phyloP scores from a whole-genome alignment of 2,113 vertebrate species.

The Camelus dromedarius region DNA sequence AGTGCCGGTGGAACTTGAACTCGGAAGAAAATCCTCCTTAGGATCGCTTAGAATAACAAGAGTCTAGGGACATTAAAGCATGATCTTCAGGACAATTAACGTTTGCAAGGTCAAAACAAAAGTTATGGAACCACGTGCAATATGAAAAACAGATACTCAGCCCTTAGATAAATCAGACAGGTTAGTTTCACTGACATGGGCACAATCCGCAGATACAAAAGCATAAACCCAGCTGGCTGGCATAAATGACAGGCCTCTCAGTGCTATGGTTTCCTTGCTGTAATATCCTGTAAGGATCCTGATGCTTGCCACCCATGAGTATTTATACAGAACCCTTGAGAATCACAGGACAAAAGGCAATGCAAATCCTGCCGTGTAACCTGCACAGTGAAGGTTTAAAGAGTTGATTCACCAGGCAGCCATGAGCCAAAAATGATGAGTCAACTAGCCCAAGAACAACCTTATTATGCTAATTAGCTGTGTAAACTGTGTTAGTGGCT shows the following conservation, averaged over 20 bases:
- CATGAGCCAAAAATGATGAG: neutral
- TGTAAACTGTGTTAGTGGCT: neutral
- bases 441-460: neutral
- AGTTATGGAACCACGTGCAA: neutral
- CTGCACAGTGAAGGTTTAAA: neutral
- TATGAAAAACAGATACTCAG: neutral
- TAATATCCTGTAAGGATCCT: neutral
- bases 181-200: neutral
- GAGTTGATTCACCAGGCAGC: neutral
- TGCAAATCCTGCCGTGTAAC: neutral
- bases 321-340: neutral
- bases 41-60: neutral
- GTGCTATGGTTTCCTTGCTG: neutral
- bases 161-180: neutral
- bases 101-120: constrained; percentile 8
- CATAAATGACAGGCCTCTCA: neutral
- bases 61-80: neutral
- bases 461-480: neutral
- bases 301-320: neutral
- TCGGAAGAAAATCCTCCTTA: neutral
- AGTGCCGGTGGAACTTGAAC: neutral
- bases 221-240: neutral
- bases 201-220: neutral
- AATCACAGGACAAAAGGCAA: neutral
- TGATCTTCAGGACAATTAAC: neutral